These are phyloP conservation scores for Archips xylosteana DNA, from an alignment of 2,888 invertebrate genomes.

Conservation along the genomic window DNA sequence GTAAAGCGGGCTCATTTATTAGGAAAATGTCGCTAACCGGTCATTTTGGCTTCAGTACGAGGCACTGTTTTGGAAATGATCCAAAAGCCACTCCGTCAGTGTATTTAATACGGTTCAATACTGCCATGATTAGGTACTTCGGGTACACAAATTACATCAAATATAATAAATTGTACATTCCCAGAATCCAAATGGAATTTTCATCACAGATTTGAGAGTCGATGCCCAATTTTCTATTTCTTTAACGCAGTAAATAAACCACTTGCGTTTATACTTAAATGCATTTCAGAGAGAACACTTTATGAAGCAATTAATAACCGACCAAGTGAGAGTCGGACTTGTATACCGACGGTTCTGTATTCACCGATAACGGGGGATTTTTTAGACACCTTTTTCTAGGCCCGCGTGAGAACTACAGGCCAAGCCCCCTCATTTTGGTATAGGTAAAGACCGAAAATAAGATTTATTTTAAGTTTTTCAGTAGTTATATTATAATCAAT, in stretches of 20 bases:
- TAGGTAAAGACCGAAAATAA: too few species aligned
- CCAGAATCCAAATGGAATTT: constrained; percentile 2
- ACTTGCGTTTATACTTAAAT: not conserved
- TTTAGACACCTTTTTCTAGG: too few species aligned
- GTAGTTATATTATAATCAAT: too few species aligned
- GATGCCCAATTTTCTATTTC: not conserved
- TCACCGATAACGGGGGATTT: too few species aligned
- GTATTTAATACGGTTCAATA: constrained; percentile 57
- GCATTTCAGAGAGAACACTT: not conserved
- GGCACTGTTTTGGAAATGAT: constrained; percentile 63
- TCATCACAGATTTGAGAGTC: constrained; percentile 3
- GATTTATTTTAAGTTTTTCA: too few species aligned
- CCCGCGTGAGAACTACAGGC: too few species aligned
- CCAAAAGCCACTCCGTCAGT: constrained; percentile 62
- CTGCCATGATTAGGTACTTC: constrained; percentile 5
- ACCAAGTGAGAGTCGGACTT: too few species aligned
- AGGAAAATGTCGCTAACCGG: constrained; percentile 55
- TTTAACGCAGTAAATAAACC: not conserved
- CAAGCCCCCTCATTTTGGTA: too few species aligned
- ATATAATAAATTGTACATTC: constrained; percentile 10
- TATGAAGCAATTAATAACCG: not conserved
- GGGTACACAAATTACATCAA: constrained; percentile 13
- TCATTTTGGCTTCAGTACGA: constrained; percentile 61
- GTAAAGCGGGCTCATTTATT: constrained; percentile 52
- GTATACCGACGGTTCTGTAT: too few species aligned